Conservation (phyloP, 2,888 invertebrate species). For the Ganaspis brasiliensis region DNA sequence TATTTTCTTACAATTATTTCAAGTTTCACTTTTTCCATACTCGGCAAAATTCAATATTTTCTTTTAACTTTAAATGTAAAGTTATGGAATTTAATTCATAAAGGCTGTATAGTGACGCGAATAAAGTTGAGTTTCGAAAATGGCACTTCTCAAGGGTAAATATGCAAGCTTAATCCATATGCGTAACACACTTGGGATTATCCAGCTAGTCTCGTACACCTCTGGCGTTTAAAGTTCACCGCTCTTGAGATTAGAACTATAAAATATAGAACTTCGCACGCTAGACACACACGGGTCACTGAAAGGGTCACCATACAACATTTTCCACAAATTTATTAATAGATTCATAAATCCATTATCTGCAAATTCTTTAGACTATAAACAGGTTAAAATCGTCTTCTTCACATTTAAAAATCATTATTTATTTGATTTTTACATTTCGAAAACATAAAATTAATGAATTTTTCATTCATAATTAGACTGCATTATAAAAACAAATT, state of each 20-base stretch:
- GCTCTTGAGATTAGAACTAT: constrained; percentile 13
- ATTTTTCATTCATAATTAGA: too few relatives aligned
- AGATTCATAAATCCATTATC: background rate
- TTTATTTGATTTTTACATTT: too few relatives aligned
- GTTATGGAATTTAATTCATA: background rate
- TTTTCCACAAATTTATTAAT: background rate
- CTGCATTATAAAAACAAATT: too few relatives aligned
- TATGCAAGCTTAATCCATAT: constrained; percentile 19
- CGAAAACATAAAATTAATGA: too few relatives aligned
- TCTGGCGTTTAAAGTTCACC: constrained; percentile 25
- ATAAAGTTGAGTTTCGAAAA: constrained; percentile 1
- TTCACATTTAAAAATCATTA: too few relatives aligned
- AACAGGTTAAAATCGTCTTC: background rate
- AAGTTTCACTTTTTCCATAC: too few relatives aligned
- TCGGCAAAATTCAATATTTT: too few relatives aligned
- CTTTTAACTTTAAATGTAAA: too few relatives aligned
- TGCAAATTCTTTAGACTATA: background rate
- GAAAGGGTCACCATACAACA: background rate
- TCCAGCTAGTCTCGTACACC: constrained; percentile 4
- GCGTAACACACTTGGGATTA: constrained; percentile 9
- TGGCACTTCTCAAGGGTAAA: background rate
- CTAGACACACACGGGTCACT: constrained; percentile 5
- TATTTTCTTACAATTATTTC: too few relatives aligned
- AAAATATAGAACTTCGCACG: constrained; percentile 23
- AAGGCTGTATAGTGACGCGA: background rate